Conservation (phyloP, 2,888 invertebrate species). For the Steinernema carpocapsae region DNA sequence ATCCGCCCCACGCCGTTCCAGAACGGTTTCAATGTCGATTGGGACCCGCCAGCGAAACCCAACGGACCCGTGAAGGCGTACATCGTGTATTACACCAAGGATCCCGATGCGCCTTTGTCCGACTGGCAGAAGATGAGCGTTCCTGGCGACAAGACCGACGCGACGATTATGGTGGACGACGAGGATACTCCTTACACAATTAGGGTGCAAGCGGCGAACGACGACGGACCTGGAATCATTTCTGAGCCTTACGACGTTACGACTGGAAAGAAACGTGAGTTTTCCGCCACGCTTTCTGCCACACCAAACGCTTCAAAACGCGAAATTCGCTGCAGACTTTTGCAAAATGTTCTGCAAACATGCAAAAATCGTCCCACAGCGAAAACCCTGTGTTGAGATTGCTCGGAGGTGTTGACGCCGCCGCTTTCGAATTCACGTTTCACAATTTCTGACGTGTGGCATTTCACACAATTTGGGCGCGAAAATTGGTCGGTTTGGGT, state of each 20-base stretch:
- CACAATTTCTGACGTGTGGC: too few relatives aligned
- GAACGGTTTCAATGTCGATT: conserved; percentile 65
- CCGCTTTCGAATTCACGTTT: too few relatives aligned
- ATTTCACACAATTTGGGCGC: too few relatives aligned
- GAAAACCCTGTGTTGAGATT: too few relatives aligned
- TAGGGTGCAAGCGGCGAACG: conserved; percentile 54
- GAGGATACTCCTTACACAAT: conserved; percentile 66
- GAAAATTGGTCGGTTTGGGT: too few relatives aligned
- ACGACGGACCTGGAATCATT: conserved; percentile 67
- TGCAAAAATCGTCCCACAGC: too few relatives aligned
- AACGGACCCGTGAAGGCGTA: conserved; percentile 64
- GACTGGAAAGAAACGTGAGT: conserved; percentile 65
- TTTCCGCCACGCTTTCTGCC: neutral
- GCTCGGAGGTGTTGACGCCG: too few relatives aligned
- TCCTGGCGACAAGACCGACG: conserved; percentile 49
- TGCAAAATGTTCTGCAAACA: too few relatives aligned
- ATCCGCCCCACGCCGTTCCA: conserved; percentile 63
- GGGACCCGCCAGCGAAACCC: conserved; percentile 62
- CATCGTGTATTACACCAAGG: conserved; percentile 66
- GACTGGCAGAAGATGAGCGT: conserved; percentile 64
- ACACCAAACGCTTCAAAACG: neutral
- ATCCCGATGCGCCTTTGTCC: conserved; percentile 58
- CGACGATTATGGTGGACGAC: conserved; percentile 46
- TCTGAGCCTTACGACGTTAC: conserved; percentile 66
- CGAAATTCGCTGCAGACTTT: too few relatives aligned